Evolutionary conservation across 64 coral and sea anemone species (phyloP).

Genomic region (Orbicella faveolata): DNA sequence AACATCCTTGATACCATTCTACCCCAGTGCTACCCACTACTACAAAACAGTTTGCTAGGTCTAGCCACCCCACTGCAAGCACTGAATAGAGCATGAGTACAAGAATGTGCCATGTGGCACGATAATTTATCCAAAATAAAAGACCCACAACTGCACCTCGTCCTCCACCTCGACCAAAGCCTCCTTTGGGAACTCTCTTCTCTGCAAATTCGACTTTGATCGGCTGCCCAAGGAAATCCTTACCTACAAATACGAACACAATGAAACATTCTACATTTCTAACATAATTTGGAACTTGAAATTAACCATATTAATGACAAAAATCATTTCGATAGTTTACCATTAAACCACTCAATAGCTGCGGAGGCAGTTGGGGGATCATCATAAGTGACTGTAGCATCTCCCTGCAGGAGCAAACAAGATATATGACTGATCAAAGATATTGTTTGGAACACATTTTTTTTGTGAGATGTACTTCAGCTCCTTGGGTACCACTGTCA

Average conservation of each 20-base stretch:
- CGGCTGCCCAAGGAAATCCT: constrained; percentile 86
- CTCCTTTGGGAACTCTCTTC: constrained; percentile 85
- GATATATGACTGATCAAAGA: not conserved
- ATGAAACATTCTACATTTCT: not conserved
- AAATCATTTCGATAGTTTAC: constrained; percentile 1
- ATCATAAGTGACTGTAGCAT: constrained; percentile 98
- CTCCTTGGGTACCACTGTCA: no score
- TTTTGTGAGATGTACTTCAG: no score
- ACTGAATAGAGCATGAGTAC: no score
- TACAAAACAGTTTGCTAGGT: no score
- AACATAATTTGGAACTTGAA: no score
- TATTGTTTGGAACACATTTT: no score
- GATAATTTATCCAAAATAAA: no score
- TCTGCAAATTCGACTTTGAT: constrained; percentile 99
- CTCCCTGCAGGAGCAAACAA: constrained; percentile 53
- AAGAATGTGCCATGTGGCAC: no score
- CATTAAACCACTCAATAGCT: constrained; percentile 97
- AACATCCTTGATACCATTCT: no score
- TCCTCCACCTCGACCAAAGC: constrained; percentile 69
- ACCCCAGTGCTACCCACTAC: no score
- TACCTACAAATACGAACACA: constrained; percentile 56
- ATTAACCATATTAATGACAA: not conserved
- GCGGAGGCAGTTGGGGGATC: constrained; percentile 91
- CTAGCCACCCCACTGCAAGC: no score
- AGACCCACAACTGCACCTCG: not conserved